Base-by-base conservation (phyloP, 2,888 invertebrate species). In the Drosophila quinaria region DNA sequence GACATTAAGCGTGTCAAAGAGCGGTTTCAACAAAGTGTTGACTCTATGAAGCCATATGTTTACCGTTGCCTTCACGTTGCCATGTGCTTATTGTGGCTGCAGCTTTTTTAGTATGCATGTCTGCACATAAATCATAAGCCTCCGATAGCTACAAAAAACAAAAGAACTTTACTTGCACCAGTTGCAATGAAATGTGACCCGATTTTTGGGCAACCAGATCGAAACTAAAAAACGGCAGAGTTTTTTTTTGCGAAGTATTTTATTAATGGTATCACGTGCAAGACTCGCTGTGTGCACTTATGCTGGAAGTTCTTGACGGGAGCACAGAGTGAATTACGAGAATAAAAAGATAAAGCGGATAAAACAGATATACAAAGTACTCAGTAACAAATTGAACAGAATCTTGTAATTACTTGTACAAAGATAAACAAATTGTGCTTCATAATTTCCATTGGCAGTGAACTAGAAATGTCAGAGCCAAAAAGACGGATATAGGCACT, bases 161-260 rank as follows among this genome's bases (percentile, higher is more conserved):
- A 25, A 41, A 22, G n/a, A 33, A 11, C 49, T 59, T n/a, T 25
- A 46, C 37, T n/a, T 35, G 46, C 25, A 37, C 46, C 58, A 37
- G 58, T 59, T 49, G 17, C 47, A 80, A 82, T 69, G 80, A 87
- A 84, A 82, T 84, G 81, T 83, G 88, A 86, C 88, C 82, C 78
- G 80, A 74, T 77, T 82, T 74, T 55, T 41, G 52, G 60, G 64
- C 49, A 22, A 2, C 35, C 33, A 46, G 46, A 25, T 46, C n/a
- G 29, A 54, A 60, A 19, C 33, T 3, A 58, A 52, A 39, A 39
- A 17, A 13, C 17, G 56, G 51, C 37, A 41, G 29, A 31, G 2
- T 8, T 8, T 29, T 29, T 29, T 54, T 61, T 51, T 13, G 19
- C 29, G 56, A 49, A 31, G 3, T 51, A 51, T 54, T 58, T 54